Conservation (phyloP, 1,140 invertebrate genomes). For the Trichonephila clavipes region DNA sequence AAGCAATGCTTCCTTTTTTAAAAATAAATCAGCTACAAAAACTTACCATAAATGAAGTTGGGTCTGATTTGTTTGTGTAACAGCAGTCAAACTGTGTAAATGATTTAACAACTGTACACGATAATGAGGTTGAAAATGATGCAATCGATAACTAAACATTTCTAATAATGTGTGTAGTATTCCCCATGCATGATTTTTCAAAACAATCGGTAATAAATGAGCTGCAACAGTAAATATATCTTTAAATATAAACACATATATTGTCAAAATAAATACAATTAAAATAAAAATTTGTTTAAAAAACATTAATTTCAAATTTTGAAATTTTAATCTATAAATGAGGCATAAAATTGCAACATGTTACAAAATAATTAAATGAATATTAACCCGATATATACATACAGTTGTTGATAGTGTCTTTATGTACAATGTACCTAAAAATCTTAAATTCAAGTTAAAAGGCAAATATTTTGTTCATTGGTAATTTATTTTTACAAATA, state of each 20-base stretch:
- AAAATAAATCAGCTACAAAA: slow-evolving; percentile 50
- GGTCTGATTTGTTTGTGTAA: slow-evolving; percentile 96
- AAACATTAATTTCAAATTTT: too few species aligned
- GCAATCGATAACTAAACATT: slow-evolving; percentile 97
- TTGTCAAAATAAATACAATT: background rate
- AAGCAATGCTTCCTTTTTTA: too few species aligned
- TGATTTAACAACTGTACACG: slow-evolving; percentile 94
- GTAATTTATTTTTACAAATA: too few species aligned
- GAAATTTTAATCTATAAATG: too few species aligned
- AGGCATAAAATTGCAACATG: too few species aligned
- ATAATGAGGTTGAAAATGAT: slow-evolving; percentile 97
- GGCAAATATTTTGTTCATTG: too few species aligned
- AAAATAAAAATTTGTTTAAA: too few species aligned
- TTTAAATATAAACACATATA: background rate
- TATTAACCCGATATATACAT: too few species aligned
- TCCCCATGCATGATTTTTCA: slow-evolving; percentile 84
- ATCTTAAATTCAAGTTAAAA: too few species aligned
- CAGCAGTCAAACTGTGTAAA: slow-evolving; percentile 91
- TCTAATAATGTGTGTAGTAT: slow-evolving; percentile 96
- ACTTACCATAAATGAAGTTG: slow-evolving; percentile 93
- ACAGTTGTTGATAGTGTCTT: too few species aligned
- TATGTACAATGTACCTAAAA: too few species aligned
- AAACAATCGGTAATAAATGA: slow-evolving; percentile 93
- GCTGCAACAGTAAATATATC: slow-evolving; percentile 82
- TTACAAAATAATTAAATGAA: too few species aligned